A percentile compares a stretch with the other conserved stretches of the same genome.
Evolutionary conservation across 2,113 vertebrate genomes (phyloP).

Genomic region (Ramphastos sulfuratus): DNA sequence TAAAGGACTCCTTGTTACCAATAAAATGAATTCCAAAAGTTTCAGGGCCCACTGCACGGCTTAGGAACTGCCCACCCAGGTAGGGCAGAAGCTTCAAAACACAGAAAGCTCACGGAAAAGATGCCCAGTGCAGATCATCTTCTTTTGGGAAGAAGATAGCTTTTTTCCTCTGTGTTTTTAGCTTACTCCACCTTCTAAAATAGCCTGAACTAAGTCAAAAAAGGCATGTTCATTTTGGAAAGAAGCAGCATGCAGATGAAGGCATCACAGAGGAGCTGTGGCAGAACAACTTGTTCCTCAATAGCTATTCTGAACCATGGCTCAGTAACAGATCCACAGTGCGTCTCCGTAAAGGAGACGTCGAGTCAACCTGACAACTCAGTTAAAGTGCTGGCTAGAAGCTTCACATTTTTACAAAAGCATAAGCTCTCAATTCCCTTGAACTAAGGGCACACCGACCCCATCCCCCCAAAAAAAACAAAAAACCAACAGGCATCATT

Average conservation of each 20-base stretch:
- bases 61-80: not conserved
- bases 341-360: not conserved
- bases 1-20: not conserved
- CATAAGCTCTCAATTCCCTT: not conserved
- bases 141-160: not conserved
- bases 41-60: not conserved
- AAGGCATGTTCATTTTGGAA: conserved; percentile 58
- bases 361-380: conserved; percentile 34
- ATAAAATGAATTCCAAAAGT: not conserved
- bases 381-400: conserved; percentile 1
- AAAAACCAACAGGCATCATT: not conserved
- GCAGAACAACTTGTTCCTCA: conserved; percentile 69
- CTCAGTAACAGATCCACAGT: conserved; percentile 48
- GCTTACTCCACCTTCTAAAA: conserved; percentile 42
- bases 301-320: conserved; percentile 54
- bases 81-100: not conserved
- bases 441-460: not conserved
- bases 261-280: not conserved
- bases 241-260: conserved; percentile 7
- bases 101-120: not conserved
- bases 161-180: not conserved
- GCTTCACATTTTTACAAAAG: conserved; percentile 13
- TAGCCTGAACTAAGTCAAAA: conserved; percentile 45
- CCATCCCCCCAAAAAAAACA: not conserved
- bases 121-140: not conserved